phyloP scores from a whole-genome alignment of 2,797 vertebrate species.

The Pagetopsis macropterus region DNA sequence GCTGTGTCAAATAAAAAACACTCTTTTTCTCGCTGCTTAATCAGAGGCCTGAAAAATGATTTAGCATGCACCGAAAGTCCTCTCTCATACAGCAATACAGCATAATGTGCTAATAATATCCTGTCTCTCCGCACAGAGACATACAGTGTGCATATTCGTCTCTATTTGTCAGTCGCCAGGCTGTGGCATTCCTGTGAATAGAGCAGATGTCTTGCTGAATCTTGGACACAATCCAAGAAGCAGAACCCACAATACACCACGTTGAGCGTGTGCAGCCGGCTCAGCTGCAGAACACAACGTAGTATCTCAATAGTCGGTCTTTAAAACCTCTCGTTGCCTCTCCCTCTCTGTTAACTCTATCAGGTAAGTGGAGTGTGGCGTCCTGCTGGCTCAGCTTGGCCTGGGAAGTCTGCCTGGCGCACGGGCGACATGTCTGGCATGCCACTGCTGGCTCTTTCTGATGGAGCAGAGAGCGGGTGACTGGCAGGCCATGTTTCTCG shows the following conservation, averaged over 20 bases:
- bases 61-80: not conserved
- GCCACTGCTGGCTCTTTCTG: conserved; percentile 78
- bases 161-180: conserved; percentile 23
- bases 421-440: conserved; percentile 82
- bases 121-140: not conserved
- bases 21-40: not conserved
- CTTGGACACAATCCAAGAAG: conserved; percentile 52
- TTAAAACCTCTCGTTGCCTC: not conserved
- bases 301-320: not conserved
- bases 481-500: conserved; percentile 79
- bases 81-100: not conserved
- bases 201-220: conserved; percentile 59
- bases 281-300: not conserved
- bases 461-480: conserved; percentile 77
- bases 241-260: conserved; percentile 27
- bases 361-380: conserved; percentile 40
- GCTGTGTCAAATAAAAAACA: conserved; percentile 19
- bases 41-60: conserved; percentile 45
- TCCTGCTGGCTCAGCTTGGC: conserved; percentile 71
- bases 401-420: conserved; percentile 79
- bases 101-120: conserved; percentile 1
- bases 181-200: conserved; percentile 47
- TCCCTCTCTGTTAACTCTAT: conserved; percentile 24
- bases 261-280: conserved; percentile 18
- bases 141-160: conserved; percentile 7